phyloP scores from a whole-genome alignment of 1,140 invertebrate genomes.

The Hormaphis cornu region DNA sequence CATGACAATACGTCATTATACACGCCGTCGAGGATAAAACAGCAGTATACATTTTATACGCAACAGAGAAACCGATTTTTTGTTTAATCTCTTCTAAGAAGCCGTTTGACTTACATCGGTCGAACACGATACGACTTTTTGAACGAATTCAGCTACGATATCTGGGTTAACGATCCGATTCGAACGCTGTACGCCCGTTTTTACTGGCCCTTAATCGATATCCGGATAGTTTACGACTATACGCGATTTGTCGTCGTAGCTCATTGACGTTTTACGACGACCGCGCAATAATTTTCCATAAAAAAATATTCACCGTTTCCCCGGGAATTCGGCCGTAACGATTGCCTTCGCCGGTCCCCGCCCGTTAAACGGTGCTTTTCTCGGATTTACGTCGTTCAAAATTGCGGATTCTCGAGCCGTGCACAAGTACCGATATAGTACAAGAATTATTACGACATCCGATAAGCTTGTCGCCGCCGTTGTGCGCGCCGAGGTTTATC shows the following conservation, averaged over 20 bases:
- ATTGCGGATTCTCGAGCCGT: not conserved
- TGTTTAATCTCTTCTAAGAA: no score
- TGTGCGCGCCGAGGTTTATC: not conserved
- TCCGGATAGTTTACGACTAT: not conserved
- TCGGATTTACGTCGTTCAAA: not conserved
- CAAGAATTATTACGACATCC: not conserved
- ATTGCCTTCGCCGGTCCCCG: not conserved
- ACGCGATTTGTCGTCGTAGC: not conserved
- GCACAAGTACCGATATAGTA: not conserved
- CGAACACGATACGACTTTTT: no score
- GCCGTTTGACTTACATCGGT: no score
- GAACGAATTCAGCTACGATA: no score
- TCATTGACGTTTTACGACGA: not conserved
- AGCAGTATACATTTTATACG: no score
- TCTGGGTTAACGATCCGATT: no score
- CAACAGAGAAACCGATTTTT: no score
- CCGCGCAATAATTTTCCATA: not conserved
- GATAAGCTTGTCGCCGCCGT: no score
- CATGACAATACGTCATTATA: no score
- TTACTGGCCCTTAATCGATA: not conserved
- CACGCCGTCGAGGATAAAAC: no score
- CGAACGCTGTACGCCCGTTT: not conserved
- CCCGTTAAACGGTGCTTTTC: not conserved
- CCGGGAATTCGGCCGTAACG: not conserved
- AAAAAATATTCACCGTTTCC: not conserved